Base-by-base conservation (phyloP, 2,888 invertebrate genomes). In the Smittia aterrima region DNA sequence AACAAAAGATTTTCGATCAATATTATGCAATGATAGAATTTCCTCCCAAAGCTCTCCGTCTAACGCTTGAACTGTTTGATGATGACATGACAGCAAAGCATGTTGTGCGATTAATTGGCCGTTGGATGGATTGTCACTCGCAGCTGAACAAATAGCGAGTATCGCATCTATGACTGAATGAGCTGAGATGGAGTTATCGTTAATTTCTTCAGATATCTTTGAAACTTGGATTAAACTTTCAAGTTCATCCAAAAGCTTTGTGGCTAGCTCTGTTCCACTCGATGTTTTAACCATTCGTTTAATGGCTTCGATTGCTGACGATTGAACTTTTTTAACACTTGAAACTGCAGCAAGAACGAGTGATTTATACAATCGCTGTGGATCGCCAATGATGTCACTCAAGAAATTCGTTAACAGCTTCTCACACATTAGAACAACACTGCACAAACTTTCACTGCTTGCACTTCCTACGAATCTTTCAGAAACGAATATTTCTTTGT, bases 401-500 rank as follows among this genome's bases (percentile, higher is more conserved):
- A 85, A 85, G 84, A 92, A 91, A 77, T 90, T 88, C 75, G 88
- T 85, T 66, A 94, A 83, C 53, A 95, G 84, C 76, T 86, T 86
- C 81, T 91, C 90, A 79, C 91, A 90, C 78, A 95, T 85, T 78
- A 89, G 84, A 83, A 91, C 89, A 77, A 94, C 87, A 82, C 90
- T 88, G 76, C 87, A 85, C 25, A 90, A 81, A 27, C 86, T 92
- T 77, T 93, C 92, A 77, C 91, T 89, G 13, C 87, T 82, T 54
- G 91, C 90, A 9, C 89, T 85, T 13, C 87, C 80, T 53, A 96
- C 84, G 80, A 91, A 91, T 79, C 93, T 90, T 77, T 96, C 95
- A 71, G 92, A 90, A 64, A 94, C 86, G 80, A 96, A 91, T 75
- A 91, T 84, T 79, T 92, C 92, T 79, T 91, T 92, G 75, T 92